phyloP scores from a whole-genome alignment of 2,113 vertebrate genomes.

The Actenoides lindsayi region DNA sequence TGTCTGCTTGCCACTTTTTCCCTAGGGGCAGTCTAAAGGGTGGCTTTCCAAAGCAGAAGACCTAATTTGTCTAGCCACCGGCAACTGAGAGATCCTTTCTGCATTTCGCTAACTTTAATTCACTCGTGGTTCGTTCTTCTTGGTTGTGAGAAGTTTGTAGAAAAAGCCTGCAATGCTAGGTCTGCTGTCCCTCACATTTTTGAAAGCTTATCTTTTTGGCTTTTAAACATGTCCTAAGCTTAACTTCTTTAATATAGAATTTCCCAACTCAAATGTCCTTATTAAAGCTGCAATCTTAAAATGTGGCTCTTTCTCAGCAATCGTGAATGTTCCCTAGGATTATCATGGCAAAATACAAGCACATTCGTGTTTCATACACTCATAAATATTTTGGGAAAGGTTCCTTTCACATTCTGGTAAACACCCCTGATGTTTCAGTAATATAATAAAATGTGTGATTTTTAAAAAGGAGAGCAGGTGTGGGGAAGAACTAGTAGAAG shows the following conservation, averaged over 20 bases:
- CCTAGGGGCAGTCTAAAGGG: not conserved
- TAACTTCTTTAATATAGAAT: not conserved
- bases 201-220: not conserved
- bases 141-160: not conserved
- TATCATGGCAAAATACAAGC: not conserved
- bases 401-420: not conserved
- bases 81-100: not conserved
- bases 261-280: not conserved
- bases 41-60: not conserved
- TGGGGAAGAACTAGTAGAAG: not conserved
- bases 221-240: not conserved
- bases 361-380: not conserved
- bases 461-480: not conserved
- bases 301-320: not conserved
- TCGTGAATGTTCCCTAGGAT: not conserved
- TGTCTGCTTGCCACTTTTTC: not conserved
- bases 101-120: not conserved
- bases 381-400: not conserved
- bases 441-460: not conserved
- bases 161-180: not conserved
- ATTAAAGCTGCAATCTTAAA: not conserved
- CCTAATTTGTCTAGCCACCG: not conserved
- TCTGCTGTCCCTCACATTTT: not conserved
- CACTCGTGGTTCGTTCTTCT: not conserved
- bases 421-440: not conserved